These are phyloP conservation scores for Syngnathus scovelli DNA, from an alignment of 2,113 vertebrate genomes.

Conservation along the genomic window DNA sequence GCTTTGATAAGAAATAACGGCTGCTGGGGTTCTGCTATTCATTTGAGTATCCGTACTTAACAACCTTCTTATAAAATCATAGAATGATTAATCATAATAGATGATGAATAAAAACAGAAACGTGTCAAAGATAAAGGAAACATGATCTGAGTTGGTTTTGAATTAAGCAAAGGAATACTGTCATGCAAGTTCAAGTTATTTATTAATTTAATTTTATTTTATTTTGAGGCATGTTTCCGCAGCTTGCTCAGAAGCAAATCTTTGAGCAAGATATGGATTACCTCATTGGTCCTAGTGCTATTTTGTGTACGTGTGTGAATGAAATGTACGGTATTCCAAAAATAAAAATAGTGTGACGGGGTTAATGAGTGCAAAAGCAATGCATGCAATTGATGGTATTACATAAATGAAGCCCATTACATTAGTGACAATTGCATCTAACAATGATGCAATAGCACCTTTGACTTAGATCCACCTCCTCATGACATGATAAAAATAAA, in stretches of 20 bases:
- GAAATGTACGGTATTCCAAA: neutral
- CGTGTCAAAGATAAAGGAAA: too few species aligned
- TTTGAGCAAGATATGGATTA: neutral
- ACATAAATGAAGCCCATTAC: neutral
- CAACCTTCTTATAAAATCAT: too few species aligned
- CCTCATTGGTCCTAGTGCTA: neutral
- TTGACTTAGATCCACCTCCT: constrained; percentile 23
- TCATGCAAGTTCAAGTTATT: too few species aligned
- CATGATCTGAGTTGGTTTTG: too few species aligned
- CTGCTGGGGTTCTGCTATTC: neutral
- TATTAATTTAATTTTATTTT: too few species aligned
- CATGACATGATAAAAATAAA: neutral
- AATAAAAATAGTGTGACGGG: neutral
- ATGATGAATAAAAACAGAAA: too few species aligned
- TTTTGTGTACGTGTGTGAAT: neutral
- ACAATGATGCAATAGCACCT: constrained; percentile 21
- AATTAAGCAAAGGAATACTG: too few species aligned
- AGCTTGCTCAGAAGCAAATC: neutral
- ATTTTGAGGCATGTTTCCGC: neutral
- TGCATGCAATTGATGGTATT: neutral
- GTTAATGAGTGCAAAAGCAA: neutral
- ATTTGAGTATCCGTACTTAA: too few species aligned
- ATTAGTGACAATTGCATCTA: constrained; percentile 18
- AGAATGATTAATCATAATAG: too few species aligned
- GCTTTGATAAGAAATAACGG: neutral